Percentiles rank a stretch among this genome's conserved stretches.
These are phyloP conservation scores for Platyura marginata DNA, from an alignment of 1,140 invertebrate genomes.

Conservation along the genomic window DNA sequence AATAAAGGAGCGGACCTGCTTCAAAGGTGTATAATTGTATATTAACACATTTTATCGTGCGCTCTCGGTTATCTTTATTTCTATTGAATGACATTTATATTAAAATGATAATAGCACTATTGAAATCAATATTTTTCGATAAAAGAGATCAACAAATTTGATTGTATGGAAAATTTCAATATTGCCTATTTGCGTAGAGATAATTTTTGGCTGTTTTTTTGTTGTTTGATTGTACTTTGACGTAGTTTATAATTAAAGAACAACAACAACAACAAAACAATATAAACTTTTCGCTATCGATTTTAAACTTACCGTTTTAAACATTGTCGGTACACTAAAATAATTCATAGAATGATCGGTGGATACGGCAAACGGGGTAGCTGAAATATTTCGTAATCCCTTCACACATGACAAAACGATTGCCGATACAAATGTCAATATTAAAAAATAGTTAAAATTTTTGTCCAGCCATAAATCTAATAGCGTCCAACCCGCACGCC, in stretches of 20 bases:
- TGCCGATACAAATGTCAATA: slow-evolving; percentile 39
- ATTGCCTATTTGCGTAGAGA: neutral
- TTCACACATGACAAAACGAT: slow-evolving; percentile 42
- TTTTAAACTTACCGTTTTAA: slow-evolving; percentile 41
- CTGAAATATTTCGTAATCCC: slow-evolving; percentile 57
- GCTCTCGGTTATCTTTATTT: too few relatives aligned
- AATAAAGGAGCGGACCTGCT: too few relatives aligned
- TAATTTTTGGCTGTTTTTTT: neutral
- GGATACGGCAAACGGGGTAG: slow-evolving; percentile 56
- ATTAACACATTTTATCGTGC: too few relatives aligned
- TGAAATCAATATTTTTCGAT: neutral
- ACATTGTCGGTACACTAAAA: slow-evolving; percentile 68
- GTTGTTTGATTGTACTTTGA: neutral
- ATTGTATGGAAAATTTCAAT: neutral
- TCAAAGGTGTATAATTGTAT: too few relatives aligned
- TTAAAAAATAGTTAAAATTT: slow-evolving; percentile 33
- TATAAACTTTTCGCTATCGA: neutral
- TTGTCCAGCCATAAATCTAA: slow-evolving; percentile 50
- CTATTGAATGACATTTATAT: too few relatives aligned
- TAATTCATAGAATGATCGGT: slow-evolving; percentile 54
- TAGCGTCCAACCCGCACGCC: slow-evolving; percentile 61
- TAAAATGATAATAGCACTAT: too few relatives aligned
- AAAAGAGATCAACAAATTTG: neutral
- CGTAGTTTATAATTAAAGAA: too few relatives aligned
- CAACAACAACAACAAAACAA: neutral